Evolutionary conservation across 2,888 invertebrate species (phyloP).

Genomic region (Leptinotarsa rubiginosa): DNA sequence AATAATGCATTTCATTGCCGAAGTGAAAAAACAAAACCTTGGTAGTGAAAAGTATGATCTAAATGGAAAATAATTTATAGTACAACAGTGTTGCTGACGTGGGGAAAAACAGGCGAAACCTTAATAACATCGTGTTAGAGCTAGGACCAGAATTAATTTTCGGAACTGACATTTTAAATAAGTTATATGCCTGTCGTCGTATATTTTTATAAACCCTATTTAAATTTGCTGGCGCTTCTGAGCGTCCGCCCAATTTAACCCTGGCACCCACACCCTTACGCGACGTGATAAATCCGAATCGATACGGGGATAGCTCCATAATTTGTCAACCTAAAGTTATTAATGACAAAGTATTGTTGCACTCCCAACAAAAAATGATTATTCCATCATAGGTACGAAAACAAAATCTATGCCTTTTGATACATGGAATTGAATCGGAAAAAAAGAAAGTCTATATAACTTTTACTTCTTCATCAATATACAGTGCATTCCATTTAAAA

Average conservation of each 20-base stretch:
- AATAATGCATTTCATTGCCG: not conserved
- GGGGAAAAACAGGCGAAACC: conserved; percentile 56
- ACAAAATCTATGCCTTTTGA: too few species aligned
- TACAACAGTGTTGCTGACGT: conserved; percentile 58
- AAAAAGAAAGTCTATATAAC: too few species aligned
- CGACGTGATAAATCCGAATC: conserved; percentile 26
- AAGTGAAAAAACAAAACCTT: not conserved
- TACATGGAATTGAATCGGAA: too few species aligned
- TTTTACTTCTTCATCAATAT: too few species aligned
- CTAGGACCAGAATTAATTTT: conserved; percentile 62
- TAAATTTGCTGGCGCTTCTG: conserved; percentile 54
- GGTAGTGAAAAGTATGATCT: not conserved
- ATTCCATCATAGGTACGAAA: too few species aligned
- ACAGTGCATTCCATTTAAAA: too few species aligned
- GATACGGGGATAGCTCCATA: conserved; percentile 31
- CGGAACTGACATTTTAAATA: conserved; percentile 63
- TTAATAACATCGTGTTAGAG: conserved; percentile 60
- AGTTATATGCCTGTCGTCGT: conserved; percentile 62
- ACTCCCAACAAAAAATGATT: too few species aligned
- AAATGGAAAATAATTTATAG: conserved; percentile 56
- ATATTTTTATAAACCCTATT: conserved; percentile 63
- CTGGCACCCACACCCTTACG: conserved; percentile 37
- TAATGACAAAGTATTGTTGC: too few species aligned
- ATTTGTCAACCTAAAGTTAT: not conserved
- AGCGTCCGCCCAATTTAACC: conserved; percentile 52